Base-by-base conservation (phyloP, 2,888 invertebrate genomes). In the Eupithecia subfuscata region DNA sequence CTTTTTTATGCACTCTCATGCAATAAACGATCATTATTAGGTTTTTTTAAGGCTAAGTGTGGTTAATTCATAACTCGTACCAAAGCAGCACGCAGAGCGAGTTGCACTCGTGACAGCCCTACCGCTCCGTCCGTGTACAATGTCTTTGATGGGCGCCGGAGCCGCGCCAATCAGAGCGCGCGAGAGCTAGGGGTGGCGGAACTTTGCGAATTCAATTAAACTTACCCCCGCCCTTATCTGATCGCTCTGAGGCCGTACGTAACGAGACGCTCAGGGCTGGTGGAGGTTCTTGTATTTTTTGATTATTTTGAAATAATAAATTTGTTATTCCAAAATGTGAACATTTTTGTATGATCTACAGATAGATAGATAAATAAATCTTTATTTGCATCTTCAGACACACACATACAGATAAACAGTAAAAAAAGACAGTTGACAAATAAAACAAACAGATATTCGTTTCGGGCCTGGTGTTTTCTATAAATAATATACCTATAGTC, bases 161-260 rank as follows among this genome's bases (percentile, higher is more conserved):
- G 88, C 84, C 86, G 90, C 89, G 84, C 93, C 94, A 94, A 94
- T 94, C 93, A 92, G 87, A 86, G 88, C 85, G 84, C 85, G 76
- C 78, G 84, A 84, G 84, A 82, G 84, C 82, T 84, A 85, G 87
- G 90, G 91, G 93, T 92, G 90, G 92, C 92, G 90, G 92, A 94
- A 94, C 93, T 94, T 94, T 92, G 90, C 85, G 89, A 88, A 93
- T 94, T 94, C 94, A 94, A 94, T 94, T 94, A 94, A 94, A 94
- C 93, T 94, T 94, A 89, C 89, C 92, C 91, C 92, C 91, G 87
- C 92, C 89, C 90, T 93, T 93, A 93, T 94, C 94, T 92, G 94
- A 93, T 94, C 88, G 87, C 89, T 89, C 92, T 90, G 90, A 92
- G 91, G 87, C 84, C 90, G 87, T 87, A 87, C 92, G 92, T 93